Conservation (phyloP, 2,113 vertebrate genomes). For the Bostrychus sinensis region DNA sequence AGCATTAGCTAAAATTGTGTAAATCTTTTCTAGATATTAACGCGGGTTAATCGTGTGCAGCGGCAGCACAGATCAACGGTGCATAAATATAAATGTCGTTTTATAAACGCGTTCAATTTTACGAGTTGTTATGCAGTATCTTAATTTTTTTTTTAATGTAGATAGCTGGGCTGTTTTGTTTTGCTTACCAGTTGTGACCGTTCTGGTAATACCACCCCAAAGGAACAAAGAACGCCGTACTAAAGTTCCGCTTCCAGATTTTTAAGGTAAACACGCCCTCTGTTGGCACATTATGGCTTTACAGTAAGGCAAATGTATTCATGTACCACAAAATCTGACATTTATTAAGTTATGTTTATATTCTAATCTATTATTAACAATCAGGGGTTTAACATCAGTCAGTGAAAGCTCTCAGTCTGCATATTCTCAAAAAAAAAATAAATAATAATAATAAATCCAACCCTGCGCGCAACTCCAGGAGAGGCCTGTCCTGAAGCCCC, state of each 20-base stretch:
- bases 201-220: not conserved
- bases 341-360: too few relatives aligned
- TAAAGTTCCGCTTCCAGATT: conserved; percentile 20
- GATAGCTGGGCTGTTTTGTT: conserved; percentile 32
- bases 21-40: not conserved
- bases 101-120: not conserved
- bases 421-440: too few relatives aligned
- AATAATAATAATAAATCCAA: too few relatives aligned
- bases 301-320: too few relatives aligned
- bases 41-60: not conserved
- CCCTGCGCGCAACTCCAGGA: too few relatives aligned
- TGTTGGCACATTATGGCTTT: not conserved
- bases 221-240: conserved; percentile 1
- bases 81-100: not conserved
- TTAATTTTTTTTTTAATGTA: not conserved
- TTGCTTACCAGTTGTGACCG: conserved; percentile 17
- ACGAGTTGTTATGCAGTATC: not conserved
- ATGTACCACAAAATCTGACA: too few relatives aligned
- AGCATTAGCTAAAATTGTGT: conserved; percentile 23
- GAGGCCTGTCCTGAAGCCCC: too few relatives aligned
- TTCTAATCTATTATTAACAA: too few relatives aligned
- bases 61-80: not conserved
- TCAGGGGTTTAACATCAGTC: too few relatives aligned
- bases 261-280: not conserved
- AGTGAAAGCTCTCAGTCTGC: too few relatives aligned